Conservation (phyloP, 2,797 vertebrate species). For the Tapirus indicus region DNA sequence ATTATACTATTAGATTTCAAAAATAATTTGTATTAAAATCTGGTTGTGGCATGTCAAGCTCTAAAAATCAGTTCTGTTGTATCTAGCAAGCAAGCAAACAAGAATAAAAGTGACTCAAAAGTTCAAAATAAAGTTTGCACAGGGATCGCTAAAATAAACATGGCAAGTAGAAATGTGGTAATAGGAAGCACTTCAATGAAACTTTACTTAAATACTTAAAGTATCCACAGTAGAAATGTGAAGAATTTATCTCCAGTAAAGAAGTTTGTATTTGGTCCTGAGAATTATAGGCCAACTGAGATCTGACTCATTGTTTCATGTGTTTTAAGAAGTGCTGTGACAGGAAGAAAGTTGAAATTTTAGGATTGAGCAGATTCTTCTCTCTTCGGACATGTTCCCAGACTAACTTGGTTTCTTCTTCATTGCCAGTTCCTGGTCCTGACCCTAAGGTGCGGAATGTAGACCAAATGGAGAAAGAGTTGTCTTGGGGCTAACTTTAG, state of each 20-base stretch:
- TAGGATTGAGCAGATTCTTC: constrained; percentile 69
- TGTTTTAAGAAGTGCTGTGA: constrained; percentile 77
- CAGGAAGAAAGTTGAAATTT: constrained; percentile 72
- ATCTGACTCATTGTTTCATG: constrained; percentile 72
- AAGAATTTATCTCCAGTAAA: constrained; percentile 72
- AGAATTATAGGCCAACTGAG: constrained; percentile 73
- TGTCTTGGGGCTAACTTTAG: constrained; percentile 62
- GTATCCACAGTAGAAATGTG: constrained; percentile 58
- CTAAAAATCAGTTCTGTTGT: constrained; percentile 56
- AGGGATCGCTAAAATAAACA: constrained; percentile 67
- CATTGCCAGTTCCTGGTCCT: constrained; percentile 70
- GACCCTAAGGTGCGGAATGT: constrained; percentile 77
- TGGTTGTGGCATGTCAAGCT: not conserved
- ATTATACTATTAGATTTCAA: constrained; percentile 54
- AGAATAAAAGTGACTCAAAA: constrained; percentile 47
- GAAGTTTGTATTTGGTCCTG: constrained; percentile 70
- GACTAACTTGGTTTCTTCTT: constrained; percentile 57
- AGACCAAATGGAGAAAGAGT: constrained; percentile 66
- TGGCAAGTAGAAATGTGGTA: constrained; percentile 51
- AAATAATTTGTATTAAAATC: constrained; percentile 59
- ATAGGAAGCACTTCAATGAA: constrained; percentile 57
- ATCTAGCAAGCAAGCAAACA: constrained; percentile 47
- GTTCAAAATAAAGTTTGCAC: constrained; percentile 61
- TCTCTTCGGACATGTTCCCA: constrained; percentile 56
- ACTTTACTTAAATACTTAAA: constrained; percentile 56